Conservation (phyloP, 1,140 invertebrate species). For the Drosophila cardini region DNA sequence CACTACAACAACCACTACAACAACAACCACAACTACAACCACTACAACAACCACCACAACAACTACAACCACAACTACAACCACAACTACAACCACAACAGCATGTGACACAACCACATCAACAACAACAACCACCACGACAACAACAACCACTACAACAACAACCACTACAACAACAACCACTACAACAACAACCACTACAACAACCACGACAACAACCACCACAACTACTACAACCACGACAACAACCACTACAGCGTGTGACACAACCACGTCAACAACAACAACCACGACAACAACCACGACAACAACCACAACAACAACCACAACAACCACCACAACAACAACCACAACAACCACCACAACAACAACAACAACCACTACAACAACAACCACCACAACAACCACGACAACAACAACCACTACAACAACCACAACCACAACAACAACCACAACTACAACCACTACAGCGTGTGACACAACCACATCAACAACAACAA, state of each 20-base stretch:
- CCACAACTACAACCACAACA: slow-evolving; percentile 1
- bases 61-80: neutral
- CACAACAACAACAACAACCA: slow-evolving; percentile 6
- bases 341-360: slow-evolving; percentile 17
- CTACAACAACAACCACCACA: slow-evolving; percentile 11
- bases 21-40: slow-evolving; percentile 26
- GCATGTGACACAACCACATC: neutral
- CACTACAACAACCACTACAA: slow-evolving; percentile 9
- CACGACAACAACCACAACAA: slow-evolving; percentile 8
- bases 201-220: neutral
- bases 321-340: neutral
- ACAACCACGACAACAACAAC: slow-evolving; percentile 20
- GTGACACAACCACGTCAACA: slow-evolving; percentile 14
- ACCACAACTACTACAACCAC: slow-evolving; percentile 16
- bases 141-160: slow-evolving; percentile 2
- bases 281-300: slow-evolving; percentile 13
- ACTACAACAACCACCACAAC: neutral
- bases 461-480: neutral
- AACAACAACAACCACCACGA: slow-evolving; percentile 7
- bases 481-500: slow-evolving; percentile 7
- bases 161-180: slow-evolving; percentile 1
- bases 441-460: slow-evolving; percentile 20
- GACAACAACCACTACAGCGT: slow-evolving; percentile 10
- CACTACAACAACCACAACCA: slow-evolving; percentile 13
- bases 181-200: neutral